Conservation (phyloP, 1,140 invertebrate species). For the Conopomorpha cramerella region DNA sequence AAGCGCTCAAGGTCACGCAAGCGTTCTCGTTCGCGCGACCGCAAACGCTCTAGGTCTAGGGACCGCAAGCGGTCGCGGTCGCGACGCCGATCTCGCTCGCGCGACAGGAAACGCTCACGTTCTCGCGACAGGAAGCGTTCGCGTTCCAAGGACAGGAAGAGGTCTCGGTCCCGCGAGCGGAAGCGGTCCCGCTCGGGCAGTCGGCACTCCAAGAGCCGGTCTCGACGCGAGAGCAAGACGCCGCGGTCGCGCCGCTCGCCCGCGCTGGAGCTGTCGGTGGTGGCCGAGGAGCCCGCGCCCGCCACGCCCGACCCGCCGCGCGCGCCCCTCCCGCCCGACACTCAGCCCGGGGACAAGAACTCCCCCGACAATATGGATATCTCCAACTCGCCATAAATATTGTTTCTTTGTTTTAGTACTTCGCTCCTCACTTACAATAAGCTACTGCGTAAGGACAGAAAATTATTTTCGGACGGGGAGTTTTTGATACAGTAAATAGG, state of each 20-base stretch:
- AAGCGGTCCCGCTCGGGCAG: slow-evolving; percentile 44
- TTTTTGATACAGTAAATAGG: too few relatives aligned
- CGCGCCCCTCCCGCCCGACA: too few relatives aligned
- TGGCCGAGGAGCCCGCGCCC: slow-evolving; percentile 28
- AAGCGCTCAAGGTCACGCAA: slow-evolving; percentile 40
- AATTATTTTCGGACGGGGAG: too few relatives aligned
- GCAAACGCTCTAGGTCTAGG: slow-evolving; percentile 20
- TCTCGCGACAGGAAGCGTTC: slow-evolving; percentile 45
- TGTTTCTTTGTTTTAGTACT: too few relatives aligned
- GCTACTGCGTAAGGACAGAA: too few relatives aligned
- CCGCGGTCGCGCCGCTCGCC: slow-evolving; percentile 39
- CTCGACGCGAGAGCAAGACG: slow-evolving; percentile 37
- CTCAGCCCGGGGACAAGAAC: too few relatives aligned
- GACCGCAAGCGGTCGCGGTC: slow-evolving; percentile 14
- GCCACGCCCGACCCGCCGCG: too few relatives aligned
- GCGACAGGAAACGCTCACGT: slow-evolving; percentile 41
- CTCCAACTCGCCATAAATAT: slow-evolving; percentile 56
- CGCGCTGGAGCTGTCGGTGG: slow-evolving; percentile 25
- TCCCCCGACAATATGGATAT: slow-evolving; percentile 60
- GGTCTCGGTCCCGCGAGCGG: slow-evolving; percentile 48
- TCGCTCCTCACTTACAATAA: too few relatives aligned
- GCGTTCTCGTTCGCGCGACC: slow-evolving; percentile 31
- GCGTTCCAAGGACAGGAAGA: slow-evolving; percentile 40
- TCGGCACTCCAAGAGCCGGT: slow-evolving; percentile 40
- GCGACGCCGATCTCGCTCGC: slow-evolving; percentile 34